These are phyloP conservation scores for Sabatieria punctata DNA, from an alignment of 2,888 invertebrate species.

Conservation along the genomic window DNA sequence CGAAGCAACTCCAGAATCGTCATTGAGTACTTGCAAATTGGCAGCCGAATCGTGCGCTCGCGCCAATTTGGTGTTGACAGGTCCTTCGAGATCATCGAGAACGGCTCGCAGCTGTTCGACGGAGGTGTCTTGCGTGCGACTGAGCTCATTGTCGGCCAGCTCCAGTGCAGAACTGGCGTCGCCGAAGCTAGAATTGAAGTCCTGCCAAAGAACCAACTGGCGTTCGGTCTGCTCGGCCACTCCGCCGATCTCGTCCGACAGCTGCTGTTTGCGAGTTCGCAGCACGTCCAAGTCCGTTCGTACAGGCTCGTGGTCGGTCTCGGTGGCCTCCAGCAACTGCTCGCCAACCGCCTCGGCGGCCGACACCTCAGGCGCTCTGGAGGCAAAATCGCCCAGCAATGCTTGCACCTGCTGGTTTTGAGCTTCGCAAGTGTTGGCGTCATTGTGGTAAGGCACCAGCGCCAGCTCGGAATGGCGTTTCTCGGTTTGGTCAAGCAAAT, in stretches of 20 bases:
- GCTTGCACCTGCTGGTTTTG: conserved; percentile 22
- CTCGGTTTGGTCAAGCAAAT: background rate
- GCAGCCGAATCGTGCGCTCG: conserved; percentile 4
- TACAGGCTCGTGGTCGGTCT: conserved; percentile 74
- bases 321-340: conserved; percentile 67
- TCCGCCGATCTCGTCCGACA: background rate
- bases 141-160: background rate
- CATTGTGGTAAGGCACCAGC: background rate
- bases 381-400: conserved; percentile 80
- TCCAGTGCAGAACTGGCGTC: conserved; percentile 2
- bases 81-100: conserved; percentile 2
- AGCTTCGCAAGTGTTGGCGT: background rate
- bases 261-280: conserved; percentile 64
- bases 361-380: conserved; percentile 80
- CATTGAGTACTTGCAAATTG: background rate
- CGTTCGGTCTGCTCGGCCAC: conserved; percentile 1
- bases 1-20: too few species aligned
- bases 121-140: background rate
- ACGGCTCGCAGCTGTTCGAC: background rate
- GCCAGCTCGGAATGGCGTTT: background rate
- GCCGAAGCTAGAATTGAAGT: conserved; percentile 1
- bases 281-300: conserved; percentile 59
- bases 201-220: conserved; percentile 1
- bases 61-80: conserved; percentile 3
- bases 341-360: conserved; percentile 68